Percentiles rank a stretch among this genome's conserved stretches.
These are phyloP conservation scores for Eutrigla gurnardus DNA, from an alignment of 2,797 vertebrate genomes.

Conservation along the genomic window DNA sequence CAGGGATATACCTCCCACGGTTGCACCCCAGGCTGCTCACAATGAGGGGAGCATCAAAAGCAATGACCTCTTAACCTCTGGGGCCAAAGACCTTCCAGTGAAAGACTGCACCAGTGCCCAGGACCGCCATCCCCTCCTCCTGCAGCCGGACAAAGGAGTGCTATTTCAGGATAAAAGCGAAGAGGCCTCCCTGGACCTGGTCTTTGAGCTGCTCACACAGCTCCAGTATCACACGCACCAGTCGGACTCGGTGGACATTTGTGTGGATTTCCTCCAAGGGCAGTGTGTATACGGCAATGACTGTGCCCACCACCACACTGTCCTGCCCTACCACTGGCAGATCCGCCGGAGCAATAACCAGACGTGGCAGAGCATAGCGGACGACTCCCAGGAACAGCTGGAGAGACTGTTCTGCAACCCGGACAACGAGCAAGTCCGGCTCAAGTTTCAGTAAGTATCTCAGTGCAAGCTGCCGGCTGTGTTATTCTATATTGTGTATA, in stretches of 20 bases:
- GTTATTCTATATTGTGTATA: neutral
- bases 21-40: constrained; percentile 79
- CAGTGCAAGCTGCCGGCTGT: constrained; percentile 12
- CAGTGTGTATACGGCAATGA: constrained; percentile 93
- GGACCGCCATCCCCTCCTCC: constrained; percentile 62
- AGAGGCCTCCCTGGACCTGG: constrained; percentile 96
- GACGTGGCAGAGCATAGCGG: constrained; percentile 94
- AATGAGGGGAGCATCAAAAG: constrained; percentile 86
- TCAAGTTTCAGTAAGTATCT: constrained; percentile 94
- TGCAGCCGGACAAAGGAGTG: constrained; percentile 80
- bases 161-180: constrained; percentile 98
- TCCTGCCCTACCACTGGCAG: constrained; percentile 98
- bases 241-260: constrained; percentile 93
- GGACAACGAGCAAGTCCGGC: constrained; percentile 95
- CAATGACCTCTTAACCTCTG: constrained; percentile 86
- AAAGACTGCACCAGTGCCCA: constrained; percentile 78
- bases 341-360: constrained; percentile 89
- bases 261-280: constrained; percentile 97
- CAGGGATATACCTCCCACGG: constrained; percentile 71
- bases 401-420: constrained; percentile 99
- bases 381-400: constrained; percentile 98
- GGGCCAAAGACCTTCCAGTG: constrained; percentile 83
- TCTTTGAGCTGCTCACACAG: constrained; percentile 97
- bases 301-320: constrained; percentile 95
- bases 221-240: constrained; percentile 98